These are phyloP conservation scores for Polypterus senegalus DNA, from an alignment of 2,113 vertebrate species.

Conservation along the genomic window DNA sequence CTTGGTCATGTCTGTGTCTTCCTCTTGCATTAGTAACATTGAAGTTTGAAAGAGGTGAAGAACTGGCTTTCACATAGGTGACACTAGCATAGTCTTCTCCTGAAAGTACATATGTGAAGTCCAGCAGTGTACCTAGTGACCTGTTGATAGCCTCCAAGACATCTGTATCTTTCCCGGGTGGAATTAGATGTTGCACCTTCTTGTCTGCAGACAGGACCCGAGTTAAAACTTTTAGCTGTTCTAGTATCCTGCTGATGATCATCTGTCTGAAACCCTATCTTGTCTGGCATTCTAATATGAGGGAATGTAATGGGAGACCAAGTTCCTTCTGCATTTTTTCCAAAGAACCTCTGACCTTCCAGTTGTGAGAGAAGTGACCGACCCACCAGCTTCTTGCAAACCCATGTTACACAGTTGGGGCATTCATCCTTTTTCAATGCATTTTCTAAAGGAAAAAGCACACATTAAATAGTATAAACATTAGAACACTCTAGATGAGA, in stretches of 20 bases:
- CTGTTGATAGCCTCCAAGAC: no score
- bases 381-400: slow-evolving; percentile 13
- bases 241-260: slow-evolving; percentile 8
- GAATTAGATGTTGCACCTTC: no score
- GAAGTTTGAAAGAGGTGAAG: slow-evolving; percentile 18
- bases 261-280: slow-evolving; percentile 9
- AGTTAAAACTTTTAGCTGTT: slow-evolving; percentile 8
- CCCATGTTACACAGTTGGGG: slow-evolving; percentile 2
- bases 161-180: no score
- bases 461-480: slow-evolving; percentile 1
- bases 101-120: no score
- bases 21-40: no score
- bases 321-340: slow-evolving; percentile 11
- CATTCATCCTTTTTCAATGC: slow-evolving; percentile 9
- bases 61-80: slow-evolving; percentile 14
- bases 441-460: slow-evolving; percentile 4
- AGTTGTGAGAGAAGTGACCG: no score
- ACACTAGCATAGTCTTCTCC: no score
- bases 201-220: no score
- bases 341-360: slow-evolving; percentile 4
- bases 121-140: no score
- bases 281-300: slow-evolving; percentile 14
- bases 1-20: slow-evolving; percentile 12
- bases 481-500: no score
- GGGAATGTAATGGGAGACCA: slow-evolving; percentile 6